These are phyloP conservation scores for Esox lucius DNA, from an alignment of 2,797 vertebrate species.

Conservation along the genomic window DNA sequence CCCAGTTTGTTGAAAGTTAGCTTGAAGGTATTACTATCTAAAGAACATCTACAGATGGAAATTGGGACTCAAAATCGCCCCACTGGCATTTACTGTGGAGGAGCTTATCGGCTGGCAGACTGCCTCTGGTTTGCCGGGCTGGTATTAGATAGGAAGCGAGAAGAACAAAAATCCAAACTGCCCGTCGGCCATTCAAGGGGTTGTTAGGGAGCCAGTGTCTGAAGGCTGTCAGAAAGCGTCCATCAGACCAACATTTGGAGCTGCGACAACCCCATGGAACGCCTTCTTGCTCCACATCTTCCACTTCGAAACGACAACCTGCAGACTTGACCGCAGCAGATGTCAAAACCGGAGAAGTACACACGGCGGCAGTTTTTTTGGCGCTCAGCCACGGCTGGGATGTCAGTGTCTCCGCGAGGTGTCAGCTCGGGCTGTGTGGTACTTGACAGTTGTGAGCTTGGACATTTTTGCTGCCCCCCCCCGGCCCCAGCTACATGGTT, in stretches of 20 bases:
- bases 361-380: constrained; percentile 39
- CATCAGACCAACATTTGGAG: constrained; percentile 59
- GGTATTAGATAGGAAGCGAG: constrained; percentile 41
- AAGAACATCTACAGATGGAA: too few relatives aligned
- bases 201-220: constrained; percentile 68
- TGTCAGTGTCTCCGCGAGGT: constrained; percentile 34
- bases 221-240: constrained; percentile 66
- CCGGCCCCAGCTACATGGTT: background rate
- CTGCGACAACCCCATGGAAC: constrained; percentile 56
- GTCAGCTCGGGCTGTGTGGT: constrained; percentile 18
- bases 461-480: constrained; percentile 10
- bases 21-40: too few relatives aligned
- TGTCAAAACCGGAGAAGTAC: constrained; percentile 27
- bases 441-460: constrained; percentile 27
- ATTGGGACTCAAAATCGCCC: background rate
- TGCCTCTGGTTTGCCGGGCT: constrained; percentile 35
- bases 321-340: constrained; percentile 41
- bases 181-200: constrained; percentile 58
- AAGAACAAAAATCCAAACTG: constrained; percentile 31
- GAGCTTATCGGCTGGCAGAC: constrained; percentile 30
- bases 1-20: too few relatives aligned
- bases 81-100: constrained; percentile 18
- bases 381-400: constrained; percentile 20
- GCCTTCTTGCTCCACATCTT: constrained; percentile 38
- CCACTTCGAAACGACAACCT: background rate